phyloP scores from a whole-genome alignment of 1,140 invertebrate species.

The Neodiprion fabricii region DNA sequence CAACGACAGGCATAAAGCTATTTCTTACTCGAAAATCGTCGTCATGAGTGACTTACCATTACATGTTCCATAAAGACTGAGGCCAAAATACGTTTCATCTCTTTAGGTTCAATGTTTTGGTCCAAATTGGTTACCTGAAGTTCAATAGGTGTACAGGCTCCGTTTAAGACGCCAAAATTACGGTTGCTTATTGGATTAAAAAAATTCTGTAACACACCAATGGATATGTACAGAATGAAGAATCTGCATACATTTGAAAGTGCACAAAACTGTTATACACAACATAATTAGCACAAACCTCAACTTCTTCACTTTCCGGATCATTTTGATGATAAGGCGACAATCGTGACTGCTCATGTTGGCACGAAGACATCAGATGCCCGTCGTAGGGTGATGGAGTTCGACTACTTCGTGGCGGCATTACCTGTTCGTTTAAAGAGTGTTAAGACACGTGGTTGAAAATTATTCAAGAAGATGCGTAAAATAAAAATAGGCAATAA shows the following conservation, averaged over 20 bases:
- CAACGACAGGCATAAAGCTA: neutral
- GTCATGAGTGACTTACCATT: constrained; percentile 60
- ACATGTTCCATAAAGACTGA: constrained; percentile 74
- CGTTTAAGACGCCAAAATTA: constrained; percentile 39
- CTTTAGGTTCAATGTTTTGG: constrained; percentile 74
- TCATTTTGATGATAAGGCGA: constrained; percentile 52
- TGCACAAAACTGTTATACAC: constrained; percentile 16
- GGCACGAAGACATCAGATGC: constrained; percentile 31
- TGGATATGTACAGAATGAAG: constrained; percentile 20
- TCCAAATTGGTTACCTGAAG: constrained; percentile 79
- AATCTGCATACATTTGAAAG: constrained; percentile 17
- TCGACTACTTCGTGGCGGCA: constrained; percentile 41
- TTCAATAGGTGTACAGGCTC: constrained; percentile 64
- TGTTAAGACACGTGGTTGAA: constrained; percentile 25
- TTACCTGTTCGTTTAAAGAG: constrained; percentile 37
- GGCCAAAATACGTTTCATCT: constrained; percentile 73
- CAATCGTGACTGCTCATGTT: constrained; percentile 40
- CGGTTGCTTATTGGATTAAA: constrained; percentile 57
- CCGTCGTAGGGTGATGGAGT: constrained; percentile 57
- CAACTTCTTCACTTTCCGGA: constrained; percentile 55
- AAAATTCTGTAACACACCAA: constrained; percentile 45
- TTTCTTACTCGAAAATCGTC: neutral
- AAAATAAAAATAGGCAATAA: constrained; percentile 3
- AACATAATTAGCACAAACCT: constrained; percentile 35
- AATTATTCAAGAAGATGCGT: constrained; percentile 18